Evolutionary conservation across 2,797 vertebrate genomes (phyloP), one percentile per base, ranked within the genome.

Genomic region (Pygocentrus nattereri): DNA sequence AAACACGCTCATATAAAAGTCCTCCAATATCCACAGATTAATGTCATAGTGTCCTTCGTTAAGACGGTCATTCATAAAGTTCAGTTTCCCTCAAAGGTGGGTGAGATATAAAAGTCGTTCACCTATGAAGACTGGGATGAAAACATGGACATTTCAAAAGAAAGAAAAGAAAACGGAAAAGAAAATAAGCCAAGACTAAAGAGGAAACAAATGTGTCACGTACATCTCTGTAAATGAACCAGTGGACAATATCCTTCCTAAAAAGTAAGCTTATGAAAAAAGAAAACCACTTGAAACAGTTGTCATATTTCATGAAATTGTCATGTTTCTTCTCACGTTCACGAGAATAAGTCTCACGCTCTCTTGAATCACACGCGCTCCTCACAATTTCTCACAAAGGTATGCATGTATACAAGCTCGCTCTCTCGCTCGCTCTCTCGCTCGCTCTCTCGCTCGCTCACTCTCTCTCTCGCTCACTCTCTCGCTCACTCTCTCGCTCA

Each of bases 291-390:
- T 85, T 84, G 75, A 76, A 78, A 82, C 87, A 76, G 44, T 1
- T 10, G 77, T 74, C 69, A 82, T 88, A 78, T 78, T 90, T 75
- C 75, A 89, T 90, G 87, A 90, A 86, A 50, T 34, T 74, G 54
- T 67, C 25, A 16, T 92, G 91, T 92, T 91, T 94, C 86, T 91
- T 93, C 88, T 91, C 41, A 74, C 85, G 88, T 86, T 91, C 85
- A 74, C 89, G 83, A 78, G 79, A 72, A 59, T 81, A 78, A 58
- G 47, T 52, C 62, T 49, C 34, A 18, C 19, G 64, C 41, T 64
- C 25, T 82, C 79, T 68, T 59, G 11, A 74, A 4, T 25, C 12
- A 23, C 71, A 54, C 34, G 5, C 52, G n/a, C 76, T 49, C 79
- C 68, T 84, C 73, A 30, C 52, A 38, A 77, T 41, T 18, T 50